Evolutionary conservation across 2,888 invertebrate species (phyloP), one percentile per base, ranked within the genome.

Genomic region (Phengaris alcon): DNA sequence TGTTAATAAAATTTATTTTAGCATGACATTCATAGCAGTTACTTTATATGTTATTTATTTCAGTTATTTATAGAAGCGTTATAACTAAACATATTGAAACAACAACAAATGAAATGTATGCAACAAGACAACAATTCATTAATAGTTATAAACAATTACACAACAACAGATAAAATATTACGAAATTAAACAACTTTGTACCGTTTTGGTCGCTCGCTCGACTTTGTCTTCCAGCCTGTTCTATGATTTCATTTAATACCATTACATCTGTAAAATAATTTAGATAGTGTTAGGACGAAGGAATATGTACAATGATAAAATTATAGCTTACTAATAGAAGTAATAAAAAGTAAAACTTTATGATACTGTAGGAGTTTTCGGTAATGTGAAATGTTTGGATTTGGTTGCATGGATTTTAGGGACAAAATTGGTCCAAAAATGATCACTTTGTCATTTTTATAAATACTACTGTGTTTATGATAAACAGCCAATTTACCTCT

Each of bases 211-310:
- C 97, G 86, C 97, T 97, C 77, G 96, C 95, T 86, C 96, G 95
- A 93, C 97, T 97, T 86, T 97, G 97, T 87, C 97, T 95, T 82
- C 97, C 97, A 77, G 98, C 98, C 94, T 98, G 98, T 88, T 99
- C 98, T 83, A 99, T 98, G 85, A 99, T 98, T 90, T 99, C 98
- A 88, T 98, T 98, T 84, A 99, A 94, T 83, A 98, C 98, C 98
- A 98, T 98, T 79, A 99, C 98, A 95, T 99, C 99, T 99, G 94
- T 75, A 94, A 90, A 79, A 75, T 35, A 48, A 74, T 74, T n/a
- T 35, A 35, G 35, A 35, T 3, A 35, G 35, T 35, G 35, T 35
- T 3, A 35, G 35, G 35, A 35, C 35, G 4, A 35, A 2, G 35
- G 35, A 35, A 35, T 35, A 35, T 35, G 35, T 35, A 3, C 35